Evolutionary conservation across 2,113 vertebrate species (phyloP).

Genomic region (Ciconia boyciana): DNA sequence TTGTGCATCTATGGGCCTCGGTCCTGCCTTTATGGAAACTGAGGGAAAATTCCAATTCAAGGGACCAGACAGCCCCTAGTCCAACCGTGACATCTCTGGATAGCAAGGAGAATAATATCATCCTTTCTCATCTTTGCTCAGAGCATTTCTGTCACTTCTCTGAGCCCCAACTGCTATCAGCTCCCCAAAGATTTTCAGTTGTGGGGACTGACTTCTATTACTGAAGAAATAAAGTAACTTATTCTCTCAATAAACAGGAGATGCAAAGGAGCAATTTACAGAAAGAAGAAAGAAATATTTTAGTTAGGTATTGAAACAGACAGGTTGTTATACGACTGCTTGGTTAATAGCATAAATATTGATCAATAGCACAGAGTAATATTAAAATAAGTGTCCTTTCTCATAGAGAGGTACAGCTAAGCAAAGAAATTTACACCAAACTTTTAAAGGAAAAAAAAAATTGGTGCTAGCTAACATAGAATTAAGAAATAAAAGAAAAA

Average conservation of each 20-base stretch:
- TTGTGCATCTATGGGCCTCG: background rate
- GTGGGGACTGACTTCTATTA: background rate
- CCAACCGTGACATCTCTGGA: background rate
- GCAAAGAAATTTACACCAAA: background rate
- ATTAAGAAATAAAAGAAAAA: background rate
- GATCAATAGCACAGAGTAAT: background rate
- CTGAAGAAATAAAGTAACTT: background rate
- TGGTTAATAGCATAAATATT: slow-evolving; percentile 3
- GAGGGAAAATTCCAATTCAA: background rate
- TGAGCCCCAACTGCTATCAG: background rate
- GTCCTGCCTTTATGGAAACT: background rate
- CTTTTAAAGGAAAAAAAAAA: background rate
- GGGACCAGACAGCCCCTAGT: background rate
- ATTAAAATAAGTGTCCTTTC: background rate
- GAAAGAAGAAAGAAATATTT: background rate
- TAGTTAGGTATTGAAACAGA: background rate
- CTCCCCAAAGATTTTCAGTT: background rate
- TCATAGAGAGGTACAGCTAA: background rate
- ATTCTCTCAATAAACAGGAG: background rate
- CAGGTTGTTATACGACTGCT: background rate
- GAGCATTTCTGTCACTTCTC: background rate
- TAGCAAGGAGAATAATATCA: background rate
- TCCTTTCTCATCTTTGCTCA: background rate
- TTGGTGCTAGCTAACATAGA: background rate
- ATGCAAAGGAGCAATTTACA: background rate